Evolutionary conservation across 2,888 invertebrate genomes (phyloP), one percentile per base, ranked within the genome.

Genomic region (Drosophila testacea): DNA sequence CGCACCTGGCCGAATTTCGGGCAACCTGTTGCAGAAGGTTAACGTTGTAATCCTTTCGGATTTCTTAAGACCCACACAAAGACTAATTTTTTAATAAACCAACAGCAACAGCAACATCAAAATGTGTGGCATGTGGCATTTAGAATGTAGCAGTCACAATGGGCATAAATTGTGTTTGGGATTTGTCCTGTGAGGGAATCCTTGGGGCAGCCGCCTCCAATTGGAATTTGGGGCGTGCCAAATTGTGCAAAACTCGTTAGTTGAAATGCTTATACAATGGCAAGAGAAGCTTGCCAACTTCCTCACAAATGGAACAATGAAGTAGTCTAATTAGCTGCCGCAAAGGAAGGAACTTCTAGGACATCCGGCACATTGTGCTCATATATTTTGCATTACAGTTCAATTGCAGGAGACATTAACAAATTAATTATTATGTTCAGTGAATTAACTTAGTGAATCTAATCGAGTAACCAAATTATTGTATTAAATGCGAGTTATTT

Each of bases 71-170:
- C 69, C 64, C 22, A 62, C 38, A 71, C 38, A 50, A 38, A 47
- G 44, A 82, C 82, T 87, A 81, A 88, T 88, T 85, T 89, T 84
- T 75, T 83, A 88, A 83, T 83, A 65, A 50, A 50, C 55, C 56
- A 62, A 50, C 57, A 42, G 39, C 52, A 38, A 50, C 32, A 30
- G 51, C 52, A 51, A 47, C 32, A 34, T 47, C 28, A 11, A 30
- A n/a, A 22, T 42, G 34, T 55, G 54, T 54, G 41, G 51, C 48
- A 27, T 13, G 47, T 34, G 46, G 56, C 55, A 42, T 11, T 10
- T 6, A 7, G 52, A 39, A 39, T 68, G 52, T 38, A 55, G 50
- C 38, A 54, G 11, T 30, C 38, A 63, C 36, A 71, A 55, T 59
- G 48, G 64, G 48, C 56, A 60, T 48, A 66, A 62, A 61, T 68